Base-by-base conservation (phyloP, 1,140 invertebrate genomes). In the Drosophila navojoa region DNA sequence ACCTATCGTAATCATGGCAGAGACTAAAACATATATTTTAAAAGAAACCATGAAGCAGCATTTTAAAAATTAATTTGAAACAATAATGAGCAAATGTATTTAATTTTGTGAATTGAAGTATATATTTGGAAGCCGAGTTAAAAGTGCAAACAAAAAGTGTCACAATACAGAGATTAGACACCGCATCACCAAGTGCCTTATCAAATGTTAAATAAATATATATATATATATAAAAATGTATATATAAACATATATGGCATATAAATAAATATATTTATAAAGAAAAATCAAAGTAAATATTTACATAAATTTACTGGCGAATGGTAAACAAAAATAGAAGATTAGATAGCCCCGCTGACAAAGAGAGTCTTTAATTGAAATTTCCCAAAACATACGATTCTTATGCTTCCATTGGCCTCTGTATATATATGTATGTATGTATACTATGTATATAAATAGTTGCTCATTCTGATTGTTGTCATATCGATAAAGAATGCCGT, bases 1-100 rank as follows among this genome's bases (percentile, higher is more conserved):
- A 68, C 32, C 45, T 50, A 32, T 50, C 15, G 13, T 59, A 19
- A 59, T 68, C 64, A 49, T 4, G 42, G 25, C 25, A 11, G 5
- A 32, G n/a, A 16, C 22, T 2, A 42, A 1, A 40, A 40, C 4
- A 25, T 15, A 7, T 32, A 7, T 19, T 32, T 38, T 7, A 32
- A 9, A 32, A 32, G 5, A 32, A 7, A 32, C 3, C 29, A 32
- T 32, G 3, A 32, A 3, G 11, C 13, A 19, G 29, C 0, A 54
- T 19, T 13, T n/a, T 27, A 27, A 5, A 4, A 27, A 19, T 19
- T 19, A 19, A 19, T 19, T 19, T 1, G 19, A 19, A n/a, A n/a
- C n/a, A n/a, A 19, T 19, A 19, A 27, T 27, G 27, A 27, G 4
- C 4, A 27, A 27, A 27, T 27, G 5, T 32, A 32, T 32, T 32